Evolutionary conservation across 2,113 vertebrate species (phyloP).

Genomic region (Cephalopterus ornatus): DNA sequence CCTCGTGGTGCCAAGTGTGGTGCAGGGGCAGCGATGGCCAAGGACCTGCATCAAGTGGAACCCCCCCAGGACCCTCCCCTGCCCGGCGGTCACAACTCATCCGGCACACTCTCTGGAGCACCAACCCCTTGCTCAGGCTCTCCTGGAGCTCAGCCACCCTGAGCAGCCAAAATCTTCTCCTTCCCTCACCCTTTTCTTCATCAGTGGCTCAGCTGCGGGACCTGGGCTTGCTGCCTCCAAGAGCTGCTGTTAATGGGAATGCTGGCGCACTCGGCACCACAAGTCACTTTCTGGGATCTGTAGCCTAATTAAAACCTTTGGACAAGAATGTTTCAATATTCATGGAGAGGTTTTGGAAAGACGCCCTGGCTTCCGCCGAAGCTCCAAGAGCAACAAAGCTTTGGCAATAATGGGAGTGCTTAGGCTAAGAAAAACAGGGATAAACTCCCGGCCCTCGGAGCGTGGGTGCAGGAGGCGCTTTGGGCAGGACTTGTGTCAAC

Average conservation of each 20-base stretch:
- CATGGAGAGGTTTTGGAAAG: slow-evolving; percentile 13
- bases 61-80: background rate
- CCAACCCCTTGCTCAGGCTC: background rate
- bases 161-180: background rate
- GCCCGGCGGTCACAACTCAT: fast-evolving
- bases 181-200: background rate
- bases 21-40: background rate
- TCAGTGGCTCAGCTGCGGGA: background rate
- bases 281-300: background rate
- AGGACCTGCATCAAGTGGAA: fast-evolving
- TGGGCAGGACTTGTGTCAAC: background rate
- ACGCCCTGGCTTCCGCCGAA: background rate
- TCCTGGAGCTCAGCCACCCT: fast-evolving
- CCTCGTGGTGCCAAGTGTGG: background rate
- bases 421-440: slow-evolving; percentile 42
- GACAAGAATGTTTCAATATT: background rate
- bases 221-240: fast-evolving
- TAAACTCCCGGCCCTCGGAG: background rate
- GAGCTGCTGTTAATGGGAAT: background rate
- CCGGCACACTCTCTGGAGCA: fast-evolving
- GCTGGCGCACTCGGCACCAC: background rate
- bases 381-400: slow-evolving; percentile 61
- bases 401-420: slow-evolving; percentile 40
- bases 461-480: background rate
- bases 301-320: background rate